phyloP scores from a whole-genome alignment of 2,888 invertebrate species.

The Sarcophaga subvicina region DNA sequence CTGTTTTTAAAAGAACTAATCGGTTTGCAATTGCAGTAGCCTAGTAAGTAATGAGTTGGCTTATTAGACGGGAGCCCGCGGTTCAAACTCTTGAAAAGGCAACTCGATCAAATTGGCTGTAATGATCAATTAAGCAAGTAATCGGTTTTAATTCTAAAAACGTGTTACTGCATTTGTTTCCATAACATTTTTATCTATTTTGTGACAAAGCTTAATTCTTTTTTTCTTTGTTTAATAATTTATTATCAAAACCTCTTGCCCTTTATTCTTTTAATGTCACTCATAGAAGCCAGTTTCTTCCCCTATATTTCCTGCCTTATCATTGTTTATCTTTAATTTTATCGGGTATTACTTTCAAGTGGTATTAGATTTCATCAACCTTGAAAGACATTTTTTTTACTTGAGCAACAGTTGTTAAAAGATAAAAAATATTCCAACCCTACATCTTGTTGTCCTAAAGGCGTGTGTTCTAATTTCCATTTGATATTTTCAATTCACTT shows the following conservation, averaged over 20 bases:
- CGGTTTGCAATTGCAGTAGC: too few species aligned
- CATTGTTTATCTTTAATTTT: slow-evolving; percentile 6
- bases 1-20: too few species aligned
- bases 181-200: too few species aligned
- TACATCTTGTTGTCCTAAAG: too few species aligned
- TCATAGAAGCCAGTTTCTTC: too few species aligned
- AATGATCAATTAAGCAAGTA: too few species aligned
- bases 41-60: too few species aligned
- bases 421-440: not conserved
- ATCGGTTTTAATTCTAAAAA: too few species aligned
- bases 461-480: slow-evolving; percentile 11
- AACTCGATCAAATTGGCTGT: too few species aligned
- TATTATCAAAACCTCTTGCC: not conserved
- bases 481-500: slow-evolving; percentile 23
- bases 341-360: slow-evolving; percentile 44
- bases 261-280: not conserved
- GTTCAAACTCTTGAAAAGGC: too few species aligned
- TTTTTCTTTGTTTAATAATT: not conserved
- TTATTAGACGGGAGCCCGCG: too few species aligned
- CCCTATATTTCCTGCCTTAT: not conserved
- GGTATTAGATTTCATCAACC: slow-evolving; percentile 32
- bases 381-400: not conserved
- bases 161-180: too few species aligned
- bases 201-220: not conserved
- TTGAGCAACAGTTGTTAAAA: slow-evolving; percentile 38